These are phyloP conservation scores for Apamea epomidion DNA, from an alignment of 2,888 invertebrate genomes.

Conservation along the genomic window DNA sequence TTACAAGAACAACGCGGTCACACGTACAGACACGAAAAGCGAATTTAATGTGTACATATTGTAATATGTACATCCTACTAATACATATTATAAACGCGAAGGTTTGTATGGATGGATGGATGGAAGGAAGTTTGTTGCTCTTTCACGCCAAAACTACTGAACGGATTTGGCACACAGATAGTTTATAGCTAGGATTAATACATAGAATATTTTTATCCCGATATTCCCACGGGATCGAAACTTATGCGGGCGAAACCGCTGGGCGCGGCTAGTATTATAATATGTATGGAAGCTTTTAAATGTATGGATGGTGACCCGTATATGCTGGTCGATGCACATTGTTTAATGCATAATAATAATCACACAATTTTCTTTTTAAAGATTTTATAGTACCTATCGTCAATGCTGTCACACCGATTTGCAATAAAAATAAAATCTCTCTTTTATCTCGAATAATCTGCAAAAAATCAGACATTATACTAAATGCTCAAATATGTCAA, in stretches of 20 bases:
- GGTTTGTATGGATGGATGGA: too few species aligned
- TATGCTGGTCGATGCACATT: not conserved
- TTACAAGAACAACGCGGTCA: not conserved
- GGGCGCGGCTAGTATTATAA: too few species aligned
- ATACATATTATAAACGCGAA: too few species aligned
- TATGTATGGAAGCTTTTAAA: not conserved
- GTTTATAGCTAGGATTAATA: too few species aligned
- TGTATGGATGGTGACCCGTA: not conserved
- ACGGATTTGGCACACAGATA: too few species aligned
- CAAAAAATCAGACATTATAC: constrained; percentile 25
- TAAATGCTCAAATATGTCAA: constrained; percentile 58
- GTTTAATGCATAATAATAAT: not conserved
- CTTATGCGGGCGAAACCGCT: too few species aligned
- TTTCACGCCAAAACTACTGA: too few species aligned
- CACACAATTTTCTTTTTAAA: not conserved
- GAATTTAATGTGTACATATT: not conserved
- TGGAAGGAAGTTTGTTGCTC: too few species aligned
- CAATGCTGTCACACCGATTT: not conserved
- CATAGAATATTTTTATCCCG: too few species aligned
- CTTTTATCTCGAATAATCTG: constrained; percentile 14
- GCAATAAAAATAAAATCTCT: constrained; percentile 26
- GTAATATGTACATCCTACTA: too few species aligned
- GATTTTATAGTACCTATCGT: not conserved
- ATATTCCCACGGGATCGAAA: too few species aligned
- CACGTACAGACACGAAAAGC: not conserved